Conservation (phyloP, 2,888 invertebrate genomes). For the Crossocerus cetratus region DNA sequence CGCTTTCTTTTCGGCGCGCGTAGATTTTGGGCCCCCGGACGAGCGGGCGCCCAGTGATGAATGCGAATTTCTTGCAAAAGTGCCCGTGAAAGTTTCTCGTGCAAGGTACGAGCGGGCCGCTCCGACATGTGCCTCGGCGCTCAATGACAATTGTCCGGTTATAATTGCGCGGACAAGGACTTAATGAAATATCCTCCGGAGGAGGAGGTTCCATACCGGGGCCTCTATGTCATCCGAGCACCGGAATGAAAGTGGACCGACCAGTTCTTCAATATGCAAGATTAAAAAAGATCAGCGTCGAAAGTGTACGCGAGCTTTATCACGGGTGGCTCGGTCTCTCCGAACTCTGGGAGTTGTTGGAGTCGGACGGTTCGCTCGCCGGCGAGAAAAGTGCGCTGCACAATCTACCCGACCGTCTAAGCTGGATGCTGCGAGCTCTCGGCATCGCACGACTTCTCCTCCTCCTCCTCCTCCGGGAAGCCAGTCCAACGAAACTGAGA, state of each 20-base stretch:
- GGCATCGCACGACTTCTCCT: not conserved
- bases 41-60: conserved; percentile 3
- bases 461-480: not conserved
- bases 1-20: conserved; percentile 27
- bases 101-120: not conserved
- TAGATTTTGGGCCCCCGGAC: not conserved
- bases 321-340: too few relatives aligned
- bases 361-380: too few relatives aligned
- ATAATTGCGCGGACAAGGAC: conserved; percentile 30
- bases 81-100: conserved; percentile 43
- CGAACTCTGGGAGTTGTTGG: too few relatives aligned
- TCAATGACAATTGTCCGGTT: conserved; percentile 8
- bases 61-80: conserved; percentile 17
- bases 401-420: too few relatives aligned
- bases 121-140: not conserved
- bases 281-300: not conserved
- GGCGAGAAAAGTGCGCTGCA: too few relatives aligned
- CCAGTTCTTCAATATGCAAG: not conserved
- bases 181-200: not conserved
- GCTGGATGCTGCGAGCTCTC: too few relatives aligned
- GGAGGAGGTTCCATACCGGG: not conserved
- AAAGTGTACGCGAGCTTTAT: too few relatives aligned
- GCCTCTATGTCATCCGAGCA: conserved; percentile 2
- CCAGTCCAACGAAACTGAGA: conserved; percentile 28
- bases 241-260: conserved; percentile 18